Base-by-base conservation (phyloP, 2,888 invertebrate species). In the Papilio gigon region DNA sequence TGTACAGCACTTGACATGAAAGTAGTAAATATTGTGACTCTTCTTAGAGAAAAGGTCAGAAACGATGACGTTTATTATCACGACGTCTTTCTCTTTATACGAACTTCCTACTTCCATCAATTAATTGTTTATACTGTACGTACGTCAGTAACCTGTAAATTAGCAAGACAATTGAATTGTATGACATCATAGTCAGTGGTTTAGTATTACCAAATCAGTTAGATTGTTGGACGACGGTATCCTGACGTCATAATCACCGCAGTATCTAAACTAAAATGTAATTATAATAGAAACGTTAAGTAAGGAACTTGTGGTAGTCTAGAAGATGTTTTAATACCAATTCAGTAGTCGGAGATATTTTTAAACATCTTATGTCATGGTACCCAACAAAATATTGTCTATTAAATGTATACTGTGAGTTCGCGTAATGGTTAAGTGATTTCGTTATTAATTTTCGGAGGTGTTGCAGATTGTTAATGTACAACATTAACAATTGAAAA, bases 161-260 rank as follows among this genome's bases (percentile, higher is more conserved):
- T 56, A n/a, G 53, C 53, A 22, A 68, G 25, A 68, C 64, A 63
- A 68, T 68, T 44, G 17, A 44, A 60, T 30, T 44, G 44, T 47
- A 50, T 68, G 68, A 65, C 65, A 65, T 68, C 68, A 65, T 47
- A 64, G 37, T 17, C 30, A 42, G 50, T 50, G 37, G 47, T 60
- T 60, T 42, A 33, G 40, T 65, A 50, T 25, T 68, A 42, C 60
- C 50, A 22, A 47, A 65, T 65, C 60, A 65, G 60, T 60, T 37
- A 37, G 20, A 6, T 40, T 42, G 20, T 68, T 68, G 68, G 68
- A 59, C 25, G n/a, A n/a, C 35, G 40, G 40, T 17, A 20, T 12
- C 6, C 25, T 42, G 64, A 68, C 59, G 65, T 68, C 68, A 68
- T 42, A 56, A 50, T 33, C 35, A 11, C 22, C 37, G 37, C n/a